A percentile compares a stretch with the other conserved stretches of the same genome.
phyloP scores from a whole-genome alignment of 1,140 invertebrate species.

The Orchestia grillus region DNA sequence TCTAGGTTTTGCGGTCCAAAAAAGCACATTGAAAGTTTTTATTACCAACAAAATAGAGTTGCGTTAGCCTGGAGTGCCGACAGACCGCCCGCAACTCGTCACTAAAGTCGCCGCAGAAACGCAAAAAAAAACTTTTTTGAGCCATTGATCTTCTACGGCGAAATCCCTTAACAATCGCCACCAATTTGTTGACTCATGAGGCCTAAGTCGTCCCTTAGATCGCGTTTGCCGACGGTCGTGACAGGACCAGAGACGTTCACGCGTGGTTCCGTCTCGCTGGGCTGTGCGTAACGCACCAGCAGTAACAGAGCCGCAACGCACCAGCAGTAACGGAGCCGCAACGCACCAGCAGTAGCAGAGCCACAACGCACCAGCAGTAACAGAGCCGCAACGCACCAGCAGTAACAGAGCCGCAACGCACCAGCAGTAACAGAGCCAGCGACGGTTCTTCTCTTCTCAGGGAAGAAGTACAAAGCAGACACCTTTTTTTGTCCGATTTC shows the following conservation, averaged over 20 bases:
- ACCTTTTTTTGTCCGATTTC: neutral
- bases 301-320: neutral
- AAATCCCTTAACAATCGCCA: slow-evolving; percentile 41
- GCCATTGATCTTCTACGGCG: slow-evolving; percentile 24
- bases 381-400: neutral
- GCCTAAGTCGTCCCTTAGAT: neutral
- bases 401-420: neutral
- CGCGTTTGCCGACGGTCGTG: neutral
- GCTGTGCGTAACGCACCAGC: neutral
- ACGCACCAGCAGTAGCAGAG: neutral
- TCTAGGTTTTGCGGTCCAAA: neutral
- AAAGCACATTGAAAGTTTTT: neutral
- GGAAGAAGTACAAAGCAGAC: too few species aligned
- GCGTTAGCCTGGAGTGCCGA: neutral
- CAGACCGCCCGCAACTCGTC: slow-evolving; percentile 2
- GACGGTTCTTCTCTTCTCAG: neutral
- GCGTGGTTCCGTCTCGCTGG: neutral
- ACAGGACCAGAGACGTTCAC: neutral
- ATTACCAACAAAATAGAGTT: neutral
- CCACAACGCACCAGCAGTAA: neutral
- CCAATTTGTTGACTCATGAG: slow-evolving; percentile 52
- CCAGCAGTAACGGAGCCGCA: neutral
- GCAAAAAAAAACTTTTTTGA: neutral
- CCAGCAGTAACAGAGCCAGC: neutral
- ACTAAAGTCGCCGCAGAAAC: neutral